Conservation (phyloP, 2,113 vertebrate species). For the Crotalus helleri region DNA sequence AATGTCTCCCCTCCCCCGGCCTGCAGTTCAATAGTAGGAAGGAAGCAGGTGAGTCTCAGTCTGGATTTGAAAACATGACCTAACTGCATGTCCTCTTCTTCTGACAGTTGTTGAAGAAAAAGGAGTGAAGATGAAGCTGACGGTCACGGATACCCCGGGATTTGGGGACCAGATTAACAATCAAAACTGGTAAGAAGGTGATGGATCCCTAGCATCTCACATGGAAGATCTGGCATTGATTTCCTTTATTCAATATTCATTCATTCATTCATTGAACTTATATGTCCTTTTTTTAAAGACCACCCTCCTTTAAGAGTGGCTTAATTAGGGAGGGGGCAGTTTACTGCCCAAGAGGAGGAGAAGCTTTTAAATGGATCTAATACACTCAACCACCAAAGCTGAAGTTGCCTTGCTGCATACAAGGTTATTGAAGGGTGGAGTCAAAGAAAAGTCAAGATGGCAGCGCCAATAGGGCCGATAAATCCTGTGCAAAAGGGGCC, state of each 20-base stretch:
- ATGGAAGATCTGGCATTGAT: not conserved
- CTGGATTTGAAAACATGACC: not conserved
- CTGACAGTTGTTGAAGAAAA: conserved; percentile 82
- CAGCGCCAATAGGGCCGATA: no score
- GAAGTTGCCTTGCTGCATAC: not conserved
- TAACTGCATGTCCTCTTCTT: not conserved
- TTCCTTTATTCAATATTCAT: not conserved
- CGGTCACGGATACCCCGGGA: conserved; percentile 83
- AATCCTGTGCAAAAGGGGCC: no score
- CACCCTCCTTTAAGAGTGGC: not conserved
- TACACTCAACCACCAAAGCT: not conserved
- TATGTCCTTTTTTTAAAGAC: not conserved
- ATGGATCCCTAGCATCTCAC: not conserved
- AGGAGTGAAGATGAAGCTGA: conserved; percentile 86
- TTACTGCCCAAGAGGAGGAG: not conserved
- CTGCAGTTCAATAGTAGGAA: not conserved
- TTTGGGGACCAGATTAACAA: conserved; percentile 93
- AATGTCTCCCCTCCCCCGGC: not conserved
- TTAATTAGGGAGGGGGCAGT: not conserved
- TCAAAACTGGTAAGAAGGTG: conserved; percentile 76
- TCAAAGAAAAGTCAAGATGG: no score
- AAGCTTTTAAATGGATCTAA: not conserved
- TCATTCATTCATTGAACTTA: not conserved
- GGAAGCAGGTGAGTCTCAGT: no score
- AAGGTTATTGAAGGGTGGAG: no score